phyloP scores from a whole-genome alignment of 2,113 vertebrate species.

The Morone saxatilis region DNA sequence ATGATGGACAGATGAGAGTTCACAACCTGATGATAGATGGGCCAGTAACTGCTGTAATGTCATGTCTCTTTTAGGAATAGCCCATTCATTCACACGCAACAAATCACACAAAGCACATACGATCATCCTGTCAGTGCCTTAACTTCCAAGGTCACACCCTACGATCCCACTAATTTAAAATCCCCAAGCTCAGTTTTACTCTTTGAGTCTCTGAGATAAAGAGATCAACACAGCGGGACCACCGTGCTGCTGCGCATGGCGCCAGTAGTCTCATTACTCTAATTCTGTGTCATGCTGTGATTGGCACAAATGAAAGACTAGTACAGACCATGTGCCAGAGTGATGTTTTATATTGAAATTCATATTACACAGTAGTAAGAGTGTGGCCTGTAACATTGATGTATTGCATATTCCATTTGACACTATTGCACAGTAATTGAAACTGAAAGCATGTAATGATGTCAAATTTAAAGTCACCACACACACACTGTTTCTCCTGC shows the following conservation, averaged over 20 bases:
- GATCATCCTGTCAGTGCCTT: not conserved
- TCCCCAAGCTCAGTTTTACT: slow-evolving; percentile 53
- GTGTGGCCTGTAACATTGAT: slow-evolving; percentile 2
- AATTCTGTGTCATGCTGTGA: slow-evolving; percentile 61
- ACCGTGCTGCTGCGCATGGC: slow-evolving; percentile 1
- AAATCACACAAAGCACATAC: slow-evolving; percentile 18
- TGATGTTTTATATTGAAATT: slow-evolving; percentile 31
- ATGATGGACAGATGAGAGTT: slow-evolving; percentile 52
- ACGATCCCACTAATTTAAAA: slow-evolving; percentile 48
- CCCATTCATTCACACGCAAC: not conserved
- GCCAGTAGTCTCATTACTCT: slow-evolving; percentile 66
- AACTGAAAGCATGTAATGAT: slow-evolving; percentile 26
- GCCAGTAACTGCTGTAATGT: slow-evolving; percentile 19
- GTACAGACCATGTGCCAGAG: slow-evolving; percentile 27
- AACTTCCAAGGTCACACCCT: slow-evolving; percentile 66
- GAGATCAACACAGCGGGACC: slow-evolving; percentile 66
- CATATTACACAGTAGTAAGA: slow-evolving; percentile 4
- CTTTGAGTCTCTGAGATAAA: slow-evolving; percentile 56
- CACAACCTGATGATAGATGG: slow-evolving; percentile 48
- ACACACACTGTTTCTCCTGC: not conserved
- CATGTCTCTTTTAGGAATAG: slow-evolving; percentile 42
- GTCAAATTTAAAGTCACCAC: not conserved
- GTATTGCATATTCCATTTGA: slow-evolving; percentile 8
- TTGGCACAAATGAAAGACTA: slow-evolving; percentile 60
- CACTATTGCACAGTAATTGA: slow-evolving; percentile 20